A percentile compares a stretch with the other conserved stretches of the same genome.
These are phyloP conservation scores for Prionailurus viverrinus DNA, from an alignment of 2,113 vertebrate genomes.

Conservation along the genomic window DNA sequence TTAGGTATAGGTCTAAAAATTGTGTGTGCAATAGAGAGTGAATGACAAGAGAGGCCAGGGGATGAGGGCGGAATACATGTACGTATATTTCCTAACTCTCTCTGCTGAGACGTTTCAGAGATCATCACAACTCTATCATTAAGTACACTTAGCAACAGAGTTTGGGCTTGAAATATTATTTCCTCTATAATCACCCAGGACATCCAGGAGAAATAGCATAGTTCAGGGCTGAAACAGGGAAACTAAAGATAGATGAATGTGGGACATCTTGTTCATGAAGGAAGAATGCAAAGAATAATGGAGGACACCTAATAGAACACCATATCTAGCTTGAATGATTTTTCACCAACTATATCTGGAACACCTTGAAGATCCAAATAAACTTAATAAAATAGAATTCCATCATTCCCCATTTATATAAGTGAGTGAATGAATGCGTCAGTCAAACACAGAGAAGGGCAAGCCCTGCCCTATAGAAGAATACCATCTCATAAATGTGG, in stretches of 20 bases:
- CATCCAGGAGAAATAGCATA: not conserved
- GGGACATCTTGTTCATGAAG: not conserved
- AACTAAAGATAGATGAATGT: not conserved
- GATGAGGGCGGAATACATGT: not conserved
- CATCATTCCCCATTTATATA: not conserved
- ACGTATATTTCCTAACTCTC: not conserved
- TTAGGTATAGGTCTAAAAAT: not conserved
- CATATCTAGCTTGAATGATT: not conserved
- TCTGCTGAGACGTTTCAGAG: not conserved
- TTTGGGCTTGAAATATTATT: not conserved
- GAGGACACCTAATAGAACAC: not conserved
- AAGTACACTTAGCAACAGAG: not conserved
- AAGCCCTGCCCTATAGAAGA: not conserved
- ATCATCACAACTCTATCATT: not conserved
- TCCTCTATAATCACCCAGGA: not conserved
- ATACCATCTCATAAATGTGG: not conserved
- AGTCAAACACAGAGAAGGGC: not conserved
- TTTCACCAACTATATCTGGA: not conserved
- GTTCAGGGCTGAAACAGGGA: not conserved
- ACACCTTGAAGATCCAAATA: not conserved
- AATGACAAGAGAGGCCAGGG: not conserved
- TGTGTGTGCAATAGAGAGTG: not conserved
- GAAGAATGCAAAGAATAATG: not conserved
- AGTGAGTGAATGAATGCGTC: not conserved
- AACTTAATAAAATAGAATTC: not conserved